Evolutionary conservation across 1,140 invertebrate species (phyloP).

Genomic region (Thaumetopoea pityocampa): DNA sequence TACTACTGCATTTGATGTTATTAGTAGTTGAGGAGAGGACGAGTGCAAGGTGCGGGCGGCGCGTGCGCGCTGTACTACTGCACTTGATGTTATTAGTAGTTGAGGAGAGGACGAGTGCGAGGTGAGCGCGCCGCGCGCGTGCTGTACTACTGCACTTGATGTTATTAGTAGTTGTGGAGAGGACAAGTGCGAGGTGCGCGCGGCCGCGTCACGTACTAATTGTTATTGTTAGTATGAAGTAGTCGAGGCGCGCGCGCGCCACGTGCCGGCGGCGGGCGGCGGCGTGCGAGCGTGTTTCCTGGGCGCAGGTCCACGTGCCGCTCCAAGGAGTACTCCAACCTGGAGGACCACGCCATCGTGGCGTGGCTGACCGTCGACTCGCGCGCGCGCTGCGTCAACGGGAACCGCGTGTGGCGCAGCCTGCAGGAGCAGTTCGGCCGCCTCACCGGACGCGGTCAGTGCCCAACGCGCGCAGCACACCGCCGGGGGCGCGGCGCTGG

Average conservation of each 20-base stretch:
- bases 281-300: neutral
- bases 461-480: neutral
- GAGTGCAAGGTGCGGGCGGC: too few relatives aligned
- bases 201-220: too few relatives aligned
- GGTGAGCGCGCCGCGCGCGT: too few relatives aligned
- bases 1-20: too few relatives aligned
- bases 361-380: constrained; percentile 24
- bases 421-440: constrained; percentile 20
- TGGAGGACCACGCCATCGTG: constrained; percentile 50
- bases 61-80: too few relatives aligned
- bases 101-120: too few relatives aligned
- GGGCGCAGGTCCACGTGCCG: neutral
- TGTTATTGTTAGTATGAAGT: neutral
- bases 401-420: constrained; percentile 45
- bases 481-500: neutral
- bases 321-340: constrained; percentile 35
- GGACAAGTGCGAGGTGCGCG: too few relatives aligned
- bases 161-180: too few relatives aligned
- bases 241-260: neutral
- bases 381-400: constrained; percentile 40
- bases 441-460: constrained; percentile 31
- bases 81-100: too few relatives aligned
- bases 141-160: too few relatives aligned
- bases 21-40: too few relatives aligned
- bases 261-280: neutral